phyloP scores from a whole-genome alignment of 2,797 vertebrate genomes.

The Coccyzus lansbergi region DNA sequence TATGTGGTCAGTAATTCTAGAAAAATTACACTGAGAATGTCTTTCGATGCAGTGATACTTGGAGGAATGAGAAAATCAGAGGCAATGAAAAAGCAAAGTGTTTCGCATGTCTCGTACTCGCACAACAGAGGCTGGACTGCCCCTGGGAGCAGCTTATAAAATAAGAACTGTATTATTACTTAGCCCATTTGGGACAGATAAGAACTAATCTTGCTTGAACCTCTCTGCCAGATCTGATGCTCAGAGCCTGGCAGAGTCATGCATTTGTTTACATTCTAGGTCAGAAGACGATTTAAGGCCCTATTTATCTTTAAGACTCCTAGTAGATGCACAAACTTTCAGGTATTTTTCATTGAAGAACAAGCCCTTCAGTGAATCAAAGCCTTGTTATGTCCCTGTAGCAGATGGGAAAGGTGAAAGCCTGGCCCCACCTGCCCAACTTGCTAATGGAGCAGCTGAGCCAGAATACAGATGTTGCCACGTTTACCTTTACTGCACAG shows the following conservation, averaged over 20 bases:
- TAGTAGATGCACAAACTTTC: not conserved
- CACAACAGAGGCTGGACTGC: not conserved
- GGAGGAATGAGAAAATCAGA: not conserved
- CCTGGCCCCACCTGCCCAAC: conserved; percentile 12
- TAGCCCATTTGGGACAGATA: not conserved
- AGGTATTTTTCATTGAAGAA: not conserved
- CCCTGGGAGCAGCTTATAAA: not conserved
- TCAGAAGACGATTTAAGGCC: conserved; percentile 33
- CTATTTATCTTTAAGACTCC: conserved; percentile 5
- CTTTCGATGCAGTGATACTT: not conserved
- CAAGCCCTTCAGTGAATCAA: not conserved
- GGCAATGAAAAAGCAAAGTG: not conserved
- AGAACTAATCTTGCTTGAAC: not conserved
- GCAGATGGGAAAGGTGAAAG: conserved; percentile 47
- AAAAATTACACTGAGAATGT: not conserved
- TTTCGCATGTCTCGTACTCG: not conserved
- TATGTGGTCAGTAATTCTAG: not conserved
- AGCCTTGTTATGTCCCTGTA: not conserved
- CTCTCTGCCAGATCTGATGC: not conserved
- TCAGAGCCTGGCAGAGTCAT: not conserved
- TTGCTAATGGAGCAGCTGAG: conserved; percentile 36
- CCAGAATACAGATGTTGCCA: conserved; percentile 53
- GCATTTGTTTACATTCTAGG: conserved; percentile 18
- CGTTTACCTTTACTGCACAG: not conserved
- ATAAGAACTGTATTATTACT: conserved; percentile 6